Evolutionary conservation across 2,888 invertebrate species (phyloP), one percentile per base, ranked within the genome.

Genomic region (Plagodis pulveraria): DNA sequence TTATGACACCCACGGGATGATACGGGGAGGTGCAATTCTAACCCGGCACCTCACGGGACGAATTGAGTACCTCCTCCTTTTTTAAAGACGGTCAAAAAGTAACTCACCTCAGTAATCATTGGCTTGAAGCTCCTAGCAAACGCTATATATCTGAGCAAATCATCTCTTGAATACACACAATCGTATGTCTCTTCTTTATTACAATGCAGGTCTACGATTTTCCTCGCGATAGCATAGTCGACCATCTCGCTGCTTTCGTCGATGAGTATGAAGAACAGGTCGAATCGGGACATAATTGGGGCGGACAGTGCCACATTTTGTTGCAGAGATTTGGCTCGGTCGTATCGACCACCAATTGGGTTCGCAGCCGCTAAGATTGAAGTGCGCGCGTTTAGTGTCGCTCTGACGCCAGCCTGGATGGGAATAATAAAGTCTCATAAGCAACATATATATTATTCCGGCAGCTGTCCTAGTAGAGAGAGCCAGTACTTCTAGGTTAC

Each of bases 271-370:
- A 99, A 99, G 93, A 99, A 99, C 11, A 99, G 92, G 89, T 99
- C 99, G 87, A 99, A 99, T 71, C 99, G 95, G 0, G 99, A 99
- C 99, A 99, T 99, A 76, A 99, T 99, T 0, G 99, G 99, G 0
- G 99, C 98, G 0, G 98, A 96, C 11, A 99, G 91, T 0, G 96
- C 94, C 2, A 99, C 97, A 85, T 99, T 99, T 81, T 99, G 98
- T 74, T 98, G 98, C 5, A 99, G 90, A 0, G 98, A 97, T 81
- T 98, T 98, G 0, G 97, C 95, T 44, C 98, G 94, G 87, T 99
- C 99, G 87, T 99, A 99, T 38, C 99, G 95, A 0, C 99, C 99
- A n/a, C 98, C 98, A 38, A 99, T 95, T 0, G 99, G 99, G 93
- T 99, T 99, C 0, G 99, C 99, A 0, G 99, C 99, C 0, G 99